Percentiles rank a stretch among this genome's conserved stretches.
Conservation (phyloP, 2,113 vertebrate genomes). For the Marmota monax region DNA sequence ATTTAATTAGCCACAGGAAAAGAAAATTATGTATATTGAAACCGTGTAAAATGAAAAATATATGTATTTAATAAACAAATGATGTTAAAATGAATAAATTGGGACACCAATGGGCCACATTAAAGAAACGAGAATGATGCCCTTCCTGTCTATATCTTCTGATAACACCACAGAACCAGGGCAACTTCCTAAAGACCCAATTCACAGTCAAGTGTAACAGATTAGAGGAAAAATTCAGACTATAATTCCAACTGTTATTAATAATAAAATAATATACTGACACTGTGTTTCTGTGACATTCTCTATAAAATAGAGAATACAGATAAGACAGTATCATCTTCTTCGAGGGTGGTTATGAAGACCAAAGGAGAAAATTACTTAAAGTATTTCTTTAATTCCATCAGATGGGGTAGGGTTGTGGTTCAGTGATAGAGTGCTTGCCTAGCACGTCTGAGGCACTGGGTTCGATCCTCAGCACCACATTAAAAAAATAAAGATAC, state of each 20-base stretch:
- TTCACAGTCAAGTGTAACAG: not conserved
- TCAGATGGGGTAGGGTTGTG: no score
- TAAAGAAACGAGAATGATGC: not conserved
- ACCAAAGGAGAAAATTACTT: not conserved
- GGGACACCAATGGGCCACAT: not conserved
- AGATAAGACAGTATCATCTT: not conserved
- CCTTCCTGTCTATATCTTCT: not conserved
- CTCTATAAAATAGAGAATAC: not conserved
- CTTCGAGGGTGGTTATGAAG: not conserved
- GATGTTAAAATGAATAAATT: slow-evolving; percentile 56
- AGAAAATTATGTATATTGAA: not conserved
- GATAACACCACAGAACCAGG: not conserved
- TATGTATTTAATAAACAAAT: not conserved
- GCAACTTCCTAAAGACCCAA: not conserved
- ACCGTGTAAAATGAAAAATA: slow-evolving; percentile 11
- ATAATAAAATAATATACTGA: not conserved
- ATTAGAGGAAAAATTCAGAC: slow-evolving; percentile 3
- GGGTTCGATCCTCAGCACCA: no score
- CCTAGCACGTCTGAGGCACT: no score
- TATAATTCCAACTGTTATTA: slow-evolving; percentile 17
- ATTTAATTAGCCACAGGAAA: not conserved
- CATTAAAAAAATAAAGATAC: no score
- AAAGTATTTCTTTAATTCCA: not conserved
- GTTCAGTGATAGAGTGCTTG: no score
- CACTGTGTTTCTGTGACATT: not conserved